phyloP scores from a whole-genome alignment of 2,797 vertebrate genomes.

The Triplophysa bombifrons region DNA sequence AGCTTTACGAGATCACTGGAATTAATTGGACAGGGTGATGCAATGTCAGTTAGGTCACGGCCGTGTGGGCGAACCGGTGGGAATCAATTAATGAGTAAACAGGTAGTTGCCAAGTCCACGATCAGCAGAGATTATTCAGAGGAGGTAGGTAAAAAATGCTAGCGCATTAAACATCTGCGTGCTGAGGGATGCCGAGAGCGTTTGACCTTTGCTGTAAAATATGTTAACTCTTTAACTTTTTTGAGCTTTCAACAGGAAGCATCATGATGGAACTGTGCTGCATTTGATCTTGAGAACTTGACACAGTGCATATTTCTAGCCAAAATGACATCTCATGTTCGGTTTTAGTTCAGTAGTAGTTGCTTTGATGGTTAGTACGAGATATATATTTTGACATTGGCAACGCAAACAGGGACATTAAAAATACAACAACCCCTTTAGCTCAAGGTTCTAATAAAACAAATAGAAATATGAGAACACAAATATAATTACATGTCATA shows the following conservation, averaged over 20 bases:
- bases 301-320: neutral
- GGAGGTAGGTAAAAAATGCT: slow-evolving; percentile 35
- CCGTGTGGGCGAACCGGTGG: slow-evolving; percentile 33
- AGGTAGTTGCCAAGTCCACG: slow-evolving; percentile 47
- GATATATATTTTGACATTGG: slow-evolving; percentile 10
- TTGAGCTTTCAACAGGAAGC: slow-evolving; percentile 3
- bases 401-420: too few relatives aligned
- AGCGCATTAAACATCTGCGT: slow-evolving; percentile 49
- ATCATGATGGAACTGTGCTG: slow-evolving; percentile 13
- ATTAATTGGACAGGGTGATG: slow-evolving; percentile 42
- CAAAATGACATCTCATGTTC: slow-evolving; percentile 20
- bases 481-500: too few relatives aligned
- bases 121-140: slow-evolving; percentile 48
- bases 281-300: slow-evolving; percentile 38
- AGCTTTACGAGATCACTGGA: slow-evolving; percentile 47
- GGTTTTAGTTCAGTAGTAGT: slow-evolving; percentile 19
- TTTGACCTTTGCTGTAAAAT: slow-evolving; percentile 41
- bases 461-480: too few relatives aligned
- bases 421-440: too few relatives aligned
- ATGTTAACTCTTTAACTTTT: slow-evolving; percentile 34
- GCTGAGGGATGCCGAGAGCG: slow-evolving; percentile 34
- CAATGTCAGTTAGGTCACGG: slow-evolving; percentile 53
- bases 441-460: too few relatives aligned
- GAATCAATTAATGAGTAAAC: slow-evolving; percentile 51
- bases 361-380: slow-evolving; percentile 36